phyloP scores from a whole-genome alignment of 2,113 vertebrate species.

The Marcusenius ussheri region DNA sequence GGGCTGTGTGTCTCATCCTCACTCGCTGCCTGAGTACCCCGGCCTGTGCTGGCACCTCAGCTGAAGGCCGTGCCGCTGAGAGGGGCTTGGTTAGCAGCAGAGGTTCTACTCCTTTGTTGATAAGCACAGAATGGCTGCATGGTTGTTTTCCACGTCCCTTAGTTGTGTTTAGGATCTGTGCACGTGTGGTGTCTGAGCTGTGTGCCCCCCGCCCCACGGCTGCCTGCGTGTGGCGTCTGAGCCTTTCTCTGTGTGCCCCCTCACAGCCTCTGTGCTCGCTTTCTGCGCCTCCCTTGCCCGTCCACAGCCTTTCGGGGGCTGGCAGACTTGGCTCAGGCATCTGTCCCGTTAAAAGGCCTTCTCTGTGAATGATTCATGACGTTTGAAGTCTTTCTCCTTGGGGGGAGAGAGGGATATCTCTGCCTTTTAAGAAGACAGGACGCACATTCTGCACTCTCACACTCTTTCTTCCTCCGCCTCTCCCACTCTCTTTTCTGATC shows the following conservation, averaged over 20 bases:
- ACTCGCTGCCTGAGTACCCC: not conserved
- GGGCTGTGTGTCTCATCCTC: not conserved
- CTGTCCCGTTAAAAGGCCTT: conserved; percentile 39
- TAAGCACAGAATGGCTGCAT: not conserved
- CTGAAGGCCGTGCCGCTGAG: not conserved
- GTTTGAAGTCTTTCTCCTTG: conserved; percentile 18
- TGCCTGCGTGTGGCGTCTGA: not conserved
- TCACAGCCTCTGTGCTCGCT: not conserved
- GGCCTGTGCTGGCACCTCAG: not conserved
- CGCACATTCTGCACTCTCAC: not conserved
- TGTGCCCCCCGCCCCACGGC: not conserved
- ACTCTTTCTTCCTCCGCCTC: not conserved
- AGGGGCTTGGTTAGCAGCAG: not conserved
- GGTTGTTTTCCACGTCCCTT: not conserved
- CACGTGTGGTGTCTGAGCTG: not conserved
- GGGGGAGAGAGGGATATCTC: not conserved
- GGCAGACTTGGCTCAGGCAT: not conserved
- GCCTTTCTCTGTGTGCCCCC: not conserved
- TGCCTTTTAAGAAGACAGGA: not conserved
- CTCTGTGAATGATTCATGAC: conserved; percentile 53
- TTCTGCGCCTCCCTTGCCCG: not conserved
- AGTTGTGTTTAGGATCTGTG: not conserved
- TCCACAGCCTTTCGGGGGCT: not conserved
- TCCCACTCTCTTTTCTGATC: not conserved
- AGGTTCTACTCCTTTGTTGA: not conserved